Conservation (phyloP, 2,797 vertebrate species). For the Pseudochromis fuscus region DNA sequence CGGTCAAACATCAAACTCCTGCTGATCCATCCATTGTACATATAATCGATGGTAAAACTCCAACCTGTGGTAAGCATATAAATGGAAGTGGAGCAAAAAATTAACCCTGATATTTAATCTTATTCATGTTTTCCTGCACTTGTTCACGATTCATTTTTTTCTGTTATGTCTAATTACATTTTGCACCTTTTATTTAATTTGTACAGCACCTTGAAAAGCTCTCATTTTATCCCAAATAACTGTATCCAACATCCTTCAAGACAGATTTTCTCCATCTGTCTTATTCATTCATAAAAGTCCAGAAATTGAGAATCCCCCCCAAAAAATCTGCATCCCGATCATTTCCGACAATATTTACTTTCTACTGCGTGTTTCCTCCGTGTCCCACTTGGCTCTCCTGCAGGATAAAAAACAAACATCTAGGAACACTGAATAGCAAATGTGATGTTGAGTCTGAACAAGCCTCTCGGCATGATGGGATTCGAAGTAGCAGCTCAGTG, state of each 20-base stretch:
- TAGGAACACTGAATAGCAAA: constrained; percentile 13
- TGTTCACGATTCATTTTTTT: too few species aligned
- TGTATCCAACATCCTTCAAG: background rate
- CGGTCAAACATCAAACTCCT: too few species aligned
- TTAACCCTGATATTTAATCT: too few species aligned
- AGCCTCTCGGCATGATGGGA: constrained; percentile 21
- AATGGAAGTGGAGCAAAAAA: too few species aligned
- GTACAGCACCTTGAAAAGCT: too few species aligned
- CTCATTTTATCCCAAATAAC: too few species aligned
- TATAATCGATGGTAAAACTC: too few species aligned
- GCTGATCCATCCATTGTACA: too few species aligned
- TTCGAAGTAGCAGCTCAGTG: constrained; percentile 37
- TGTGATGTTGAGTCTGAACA: constrained; percentile 34
- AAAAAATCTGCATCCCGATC: background rate
- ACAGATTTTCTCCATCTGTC: background rate
- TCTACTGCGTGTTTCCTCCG: background rate
- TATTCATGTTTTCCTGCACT: too few species aligned
- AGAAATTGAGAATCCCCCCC: background rate
- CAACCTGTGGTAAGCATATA: too few species aligned
- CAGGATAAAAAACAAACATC: constrained; percentile 26
- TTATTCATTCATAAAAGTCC: background rate
- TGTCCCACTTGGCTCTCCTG: constrained; percentile 15
- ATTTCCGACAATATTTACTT: constrained; percentile 10
- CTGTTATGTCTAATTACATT: too few species aligned
- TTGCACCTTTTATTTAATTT: too few species aligned